Evolutionary conservation across 2,797 vertebrate species (phyloP).

Genomic region (Intellagama lesueurii): DNA sequence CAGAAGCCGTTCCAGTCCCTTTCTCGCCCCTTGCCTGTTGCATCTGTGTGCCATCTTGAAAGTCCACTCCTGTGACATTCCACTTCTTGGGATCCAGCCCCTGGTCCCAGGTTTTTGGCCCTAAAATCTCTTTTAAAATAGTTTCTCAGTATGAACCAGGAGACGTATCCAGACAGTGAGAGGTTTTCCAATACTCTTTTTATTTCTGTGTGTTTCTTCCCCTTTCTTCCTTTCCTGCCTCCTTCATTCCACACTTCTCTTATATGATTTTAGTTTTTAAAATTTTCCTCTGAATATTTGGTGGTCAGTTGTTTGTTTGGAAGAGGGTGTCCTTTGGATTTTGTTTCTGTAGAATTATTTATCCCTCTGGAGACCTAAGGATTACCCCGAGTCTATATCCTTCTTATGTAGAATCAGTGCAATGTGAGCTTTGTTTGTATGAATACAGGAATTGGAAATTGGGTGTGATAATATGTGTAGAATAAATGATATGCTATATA

Average conservation of each 20-base stretch:
- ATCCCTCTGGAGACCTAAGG: no score
- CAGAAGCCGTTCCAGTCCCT: no score
- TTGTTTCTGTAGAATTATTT: neutral
- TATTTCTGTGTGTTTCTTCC: neutral
- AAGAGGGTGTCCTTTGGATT: neutral
- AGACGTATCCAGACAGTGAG: neutral
- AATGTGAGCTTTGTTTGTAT: neutral
- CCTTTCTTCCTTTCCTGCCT: no score
- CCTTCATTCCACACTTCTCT: neutral
- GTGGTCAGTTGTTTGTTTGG: neutral
- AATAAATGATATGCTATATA: neutral
- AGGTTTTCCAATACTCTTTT: neutral
- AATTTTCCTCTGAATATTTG: neutral
- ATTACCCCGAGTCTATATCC: neutral
- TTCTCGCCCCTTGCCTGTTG: no score
- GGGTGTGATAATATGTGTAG: neutral
- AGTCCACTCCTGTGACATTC: no score
- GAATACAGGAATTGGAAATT: neutral
- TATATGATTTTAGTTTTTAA: neutral
- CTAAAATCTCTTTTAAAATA: neutral
- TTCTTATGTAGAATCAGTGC: neutral
- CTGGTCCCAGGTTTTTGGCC: no score
- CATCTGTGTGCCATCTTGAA: no score
- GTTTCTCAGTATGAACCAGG: neutral
- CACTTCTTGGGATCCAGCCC: no score